phyloP scores from a whole-genome alignment of 2,797 vertebrate genomes.

The Gephyroberyx darwinii region DNA sequence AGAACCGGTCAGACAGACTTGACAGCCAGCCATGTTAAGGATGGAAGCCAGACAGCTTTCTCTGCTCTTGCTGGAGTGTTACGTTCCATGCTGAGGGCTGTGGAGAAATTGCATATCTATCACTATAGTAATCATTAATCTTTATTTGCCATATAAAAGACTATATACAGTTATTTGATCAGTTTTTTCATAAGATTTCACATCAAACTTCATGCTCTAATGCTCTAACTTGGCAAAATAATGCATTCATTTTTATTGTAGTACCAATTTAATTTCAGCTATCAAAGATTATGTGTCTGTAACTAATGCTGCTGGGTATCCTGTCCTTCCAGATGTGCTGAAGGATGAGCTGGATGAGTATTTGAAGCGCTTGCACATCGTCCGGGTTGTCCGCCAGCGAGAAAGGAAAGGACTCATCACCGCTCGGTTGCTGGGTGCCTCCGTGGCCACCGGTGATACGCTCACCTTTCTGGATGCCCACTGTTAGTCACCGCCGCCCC shows the following conservation, averaged over 20 bases:
- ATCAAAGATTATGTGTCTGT: background rate
- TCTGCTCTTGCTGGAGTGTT: constrained; percentile 30
- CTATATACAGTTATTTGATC: background rate
- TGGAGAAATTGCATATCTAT: background rate
- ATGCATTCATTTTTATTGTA: background rate
- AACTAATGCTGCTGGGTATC: background rate
- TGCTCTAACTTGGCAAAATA: too few species aligned
- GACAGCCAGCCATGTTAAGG: constrained; percentile 41
- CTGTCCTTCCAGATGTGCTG: constrained; percentile 83
- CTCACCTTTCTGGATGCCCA: constrained; percentile 98
- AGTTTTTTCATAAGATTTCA: background rate
- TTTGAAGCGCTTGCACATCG: constrained; percentile 89
- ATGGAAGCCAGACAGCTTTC: constrained; percentile 35
- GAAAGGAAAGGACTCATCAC: constrained; percentile 97
- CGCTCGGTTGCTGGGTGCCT: constrained; percentile 92
- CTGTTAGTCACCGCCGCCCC: constrained; percentile 85
- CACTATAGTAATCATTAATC: background rate
- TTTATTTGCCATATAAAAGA: background rate
- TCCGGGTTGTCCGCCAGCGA: constrained; percentile 91
- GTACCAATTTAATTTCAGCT: background rate
- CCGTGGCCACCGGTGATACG: constrained; percentile 91
- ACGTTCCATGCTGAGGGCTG: constrained; percentile 25
- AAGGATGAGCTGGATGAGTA: constrained; percentile 92
- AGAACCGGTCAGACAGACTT: constrained; percentile 42
- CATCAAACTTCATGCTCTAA: background rate